phyloP scores from a whole-genome alignment of 30 jellyfish, hydroid and myxozoan species.

The Pseudorhiza aurosa region DNA sequence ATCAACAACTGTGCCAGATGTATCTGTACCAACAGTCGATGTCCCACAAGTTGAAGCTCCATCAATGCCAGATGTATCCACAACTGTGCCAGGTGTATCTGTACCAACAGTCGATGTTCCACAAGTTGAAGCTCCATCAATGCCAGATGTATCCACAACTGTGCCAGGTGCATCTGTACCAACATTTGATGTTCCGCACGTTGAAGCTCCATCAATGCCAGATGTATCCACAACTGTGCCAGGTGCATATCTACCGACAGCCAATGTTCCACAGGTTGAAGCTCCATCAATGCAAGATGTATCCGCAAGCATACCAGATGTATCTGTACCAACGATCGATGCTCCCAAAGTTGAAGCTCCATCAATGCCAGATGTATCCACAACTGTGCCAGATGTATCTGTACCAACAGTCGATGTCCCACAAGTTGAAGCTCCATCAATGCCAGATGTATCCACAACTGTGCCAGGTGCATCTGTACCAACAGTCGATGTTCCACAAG shows the following conservation, averaged over 20 bases:
- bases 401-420: constrained; percentile 3
- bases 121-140: background rate
- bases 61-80: background rate
- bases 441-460: background rate
- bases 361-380: background rate
- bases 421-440: background rate
- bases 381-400: background rate
- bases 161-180: background rate
- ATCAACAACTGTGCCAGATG: background rate
- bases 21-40: background rate
- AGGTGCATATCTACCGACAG: background rate
- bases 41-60: constrained; percentile 1
- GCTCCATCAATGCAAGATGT: background rate
- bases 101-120: background rate
- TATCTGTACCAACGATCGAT: background rate
- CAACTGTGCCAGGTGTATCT: background rate
- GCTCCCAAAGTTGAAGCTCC: background rate
- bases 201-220: background rate
- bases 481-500: background rate
- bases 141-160: background rate
- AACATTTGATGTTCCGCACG: background rate
- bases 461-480: background rate
- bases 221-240: background rate
- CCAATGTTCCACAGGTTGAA: background rate
- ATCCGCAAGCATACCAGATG: too few relatives aligned